Base-by-base conservation (phyloP, 2,888 invertebrate species). In the Drosophila limbata region DNA sequence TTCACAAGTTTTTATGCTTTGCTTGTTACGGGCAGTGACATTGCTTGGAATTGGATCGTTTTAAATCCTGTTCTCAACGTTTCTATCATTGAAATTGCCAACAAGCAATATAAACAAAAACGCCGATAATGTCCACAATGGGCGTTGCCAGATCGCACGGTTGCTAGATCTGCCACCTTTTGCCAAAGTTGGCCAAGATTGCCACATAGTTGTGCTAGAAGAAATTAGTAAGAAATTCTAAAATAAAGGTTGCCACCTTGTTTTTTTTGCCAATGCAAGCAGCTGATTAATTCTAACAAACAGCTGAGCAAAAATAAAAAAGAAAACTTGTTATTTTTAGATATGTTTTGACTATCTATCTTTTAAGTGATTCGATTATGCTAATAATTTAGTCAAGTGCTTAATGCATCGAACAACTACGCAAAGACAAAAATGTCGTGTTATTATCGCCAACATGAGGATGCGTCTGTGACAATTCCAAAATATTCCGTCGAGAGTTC, bases 391-490 rank as follows among this genome's bases (percentile, higher is more conserved):
- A 69, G 52, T 44, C 51, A 33, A 44, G 8, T 44, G 45, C 39
- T 73, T 48, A 64, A 64, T 63, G 61, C 37, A 47, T 50, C 15
- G 21, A 3, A 45, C 4, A 31, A 28, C 6, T 56, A 53, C 25
- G 51, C 39, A 67, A 44, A 71, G 17, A 37, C 15, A 85, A 80
- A 53, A 59, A 97, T 97, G 97, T 96, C 97, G 88, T 95, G 96
- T 86, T 95, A 96, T 90, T 94, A 96, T 88, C 94, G 94, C 80
- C 94, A 96, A 89, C 94, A 95, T 79, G 94, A 95, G 65, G 95
- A 95, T 65, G 95, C 95, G 68, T 92, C 93, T 53, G 94, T 97
- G 61, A 93, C 93, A 84, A 95, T 97, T 76, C 95, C 95, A 33
- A 94, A 94, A 63, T 93, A 94, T 35, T 94, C 71, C 1, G 88